Base-by-base conservation (phyloP, 2,888 invertebrate genomes). In the Ecliptopera silaceata region DNA sequence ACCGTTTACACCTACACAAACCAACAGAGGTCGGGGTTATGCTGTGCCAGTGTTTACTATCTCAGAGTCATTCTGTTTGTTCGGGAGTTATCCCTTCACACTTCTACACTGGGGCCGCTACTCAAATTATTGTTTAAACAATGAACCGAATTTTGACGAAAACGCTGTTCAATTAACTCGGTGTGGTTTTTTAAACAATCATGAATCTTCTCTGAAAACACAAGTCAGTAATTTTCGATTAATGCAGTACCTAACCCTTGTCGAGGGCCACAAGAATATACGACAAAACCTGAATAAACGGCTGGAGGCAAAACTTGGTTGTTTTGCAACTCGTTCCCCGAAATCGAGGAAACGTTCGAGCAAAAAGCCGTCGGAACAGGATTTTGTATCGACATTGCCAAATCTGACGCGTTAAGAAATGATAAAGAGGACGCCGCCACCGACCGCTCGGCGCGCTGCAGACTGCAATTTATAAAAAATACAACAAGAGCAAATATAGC, bases 401-500 rank as follows among this genome's bases (percentile, higher is more conserved):
- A 88, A 90, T 90, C 88, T 85, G 90, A 84, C 84, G 87, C 87
- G 88, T 86, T 86, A 88, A 88, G 83, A 87, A 86, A 86, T 84
- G 88, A 87, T 88, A 88, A 88, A 88, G 87, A 81, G 82, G 81
- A 83, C 76, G 84, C 88, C 86, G 86, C 81, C 74, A 63, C 69
- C 71, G 44, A 72, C 69, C 71, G 66, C 71, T 63, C 72, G 71
- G 66, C 71, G 62, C 72, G 71, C 71, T 70, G 69, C 72, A 74
- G 72, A 74, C 72, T 74, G 68, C 68, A 65, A 62, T 46, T 8
- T 20, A 22, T 49, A 63, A 61, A 64, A 62, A 64, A 62, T 70
- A 63, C 63, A 68, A 70, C 71, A 77, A 74, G 78, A 78, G 79
- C 57, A 75, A 73, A 73, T 71, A 73, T 71, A 41, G 71, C 66